Base-by-base conservation (phyloP, 2,113 vertebrate genomes). In the Pardalotus punctatus region DNA sequence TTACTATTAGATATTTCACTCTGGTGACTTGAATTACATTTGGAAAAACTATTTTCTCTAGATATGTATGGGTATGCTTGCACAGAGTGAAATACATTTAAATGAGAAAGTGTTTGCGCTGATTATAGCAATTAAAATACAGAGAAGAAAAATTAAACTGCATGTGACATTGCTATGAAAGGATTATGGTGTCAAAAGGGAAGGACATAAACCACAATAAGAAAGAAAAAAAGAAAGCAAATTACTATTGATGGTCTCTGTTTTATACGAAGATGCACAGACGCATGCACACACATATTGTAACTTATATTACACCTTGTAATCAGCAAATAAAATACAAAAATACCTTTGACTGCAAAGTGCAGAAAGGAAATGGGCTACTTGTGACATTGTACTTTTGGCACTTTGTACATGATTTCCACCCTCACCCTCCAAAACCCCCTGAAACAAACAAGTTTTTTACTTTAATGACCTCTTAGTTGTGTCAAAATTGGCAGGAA, bases 111-210 rank as follows among this genome's bases (percentile, higher is more conserved):
- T 71, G 56, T 81, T 86, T 90, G 71, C 72, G 74, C 60, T 91
- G 66, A 88, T 90, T 94, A 72, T 74, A 93, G 60, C 67, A 97
- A 90, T 96, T 94, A 94, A 94, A 94, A 90, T 69, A 89, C 53
- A 86, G 69, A 69, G 70, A 93, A 88, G 61, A 64, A 88, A 76
- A 96, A 92, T 58, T 74, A 82, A 95, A 81, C 36, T 74, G 27
- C 13, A 3, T 77, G 47, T 92, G 89, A 74, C 87, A 62, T 78
- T 72, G 24, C 51, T 83, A 23, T 57, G 73, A 80, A 89, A 89
- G 23, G 36, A 64, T 81, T 84, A 60, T 23, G 42, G 62, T 93
- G 89, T 81, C 92, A 95, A 62, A 97, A 94, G n/a, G 24, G 51
- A 97, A 92, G 62, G 70, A 83, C 33, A 86, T 58, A 72, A 94